These are phyloP conservation scores for Hoplodrina blanda DNA, from an alignment of 2,888 invertebrate species.

Conservation along the genomic window DNA sequence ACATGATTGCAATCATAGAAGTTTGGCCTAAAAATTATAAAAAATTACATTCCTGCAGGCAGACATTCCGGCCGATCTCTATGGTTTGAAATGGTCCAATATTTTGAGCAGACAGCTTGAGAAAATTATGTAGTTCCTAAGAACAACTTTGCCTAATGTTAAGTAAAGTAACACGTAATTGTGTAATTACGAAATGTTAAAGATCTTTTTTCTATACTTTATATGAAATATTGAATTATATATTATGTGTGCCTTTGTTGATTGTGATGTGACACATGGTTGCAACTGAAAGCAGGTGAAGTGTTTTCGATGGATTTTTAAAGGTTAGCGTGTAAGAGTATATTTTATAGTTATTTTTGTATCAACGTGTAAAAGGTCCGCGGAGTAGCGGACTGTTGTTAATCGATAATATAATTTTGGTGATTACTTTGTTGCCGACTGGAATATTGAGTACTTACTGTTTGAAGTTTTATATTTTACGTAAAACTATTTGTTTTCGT, in stretches of 20 bases:
- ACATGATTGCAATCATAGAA: slow-evolving; percentile 19
- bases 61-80: slow-evolving; percentile 50
- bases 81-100: slow-evolving; percentile 48
- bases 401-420: slow-evolving; percentile 21
- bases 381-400: slow-evolving; percentile 10
- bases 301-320: slow-evolving; percentile 73
- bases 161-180: slow-evolving; percentile 33
- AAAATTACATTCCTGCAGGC: slow-evolving; percentile 50
- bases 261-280: slow-evolving; percentile 60
- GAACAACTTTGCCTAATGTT: slow-evolving; percentile 32
- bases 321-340: slow-evolving; percentile 69
- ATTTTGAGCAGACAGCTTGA: slow-evolving; percentile 30
- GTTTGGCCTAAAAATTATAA: slow-evolving; percentile 17
- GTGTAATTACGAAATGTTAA: slow-evolving; percentile 50
- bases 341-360: slow-evolving; percentile 55
- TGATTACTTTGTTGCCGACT: slow-evolving; percentile 33
- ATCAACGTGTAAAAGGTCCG: slow-evolving; percentile 30
- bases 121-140: slow-evolving; percentile 69
- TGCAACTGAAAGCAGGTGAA: slow-evolving; percentile 60
- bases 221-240: slow-evolving; percentile 61
- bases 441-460: slow-evolving; percentile 10
- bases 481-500: slow-evolving; percentile 19
- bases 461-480: slow-evolving; percentile 18
- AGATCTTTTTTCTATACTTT: slow-evolving; percentile 67
- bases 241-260: slow-evolving; percentile 74